Evolutionary conservation across 2,113 vertebrate genomes (phyloP).

Genomic region (Saguinus imperator): DNA sequence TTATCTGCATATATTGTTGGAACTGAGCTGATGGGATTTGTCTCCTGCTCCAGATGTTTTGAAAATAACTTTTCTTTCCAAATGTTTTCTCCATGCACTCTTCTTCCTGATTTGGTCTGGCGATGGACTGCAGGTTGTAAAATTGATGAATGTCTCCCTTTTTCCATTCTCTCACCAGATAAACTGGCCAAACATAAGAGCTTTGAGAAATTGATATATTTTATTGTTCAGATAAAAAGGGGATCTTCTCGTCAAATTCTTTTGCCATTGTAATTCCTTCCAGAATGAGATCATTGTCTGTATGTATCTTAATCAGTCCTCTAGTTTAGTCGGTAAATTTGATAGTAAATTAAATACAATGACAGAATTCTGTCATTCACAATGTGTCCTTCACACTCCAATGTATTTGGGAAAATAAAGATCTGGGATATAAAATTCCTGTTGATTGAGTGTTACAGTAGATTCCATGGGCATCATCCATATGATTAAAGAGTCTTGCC

Average conservation of each 20-base stretch:
- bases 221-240: slow-evolving; percentile 57
- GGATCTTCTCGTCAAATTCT: slow-evolving; percentile 46
- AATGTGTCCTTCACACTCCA: background rate
- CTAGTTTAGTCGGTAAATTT: slow-evolving; percentile 46
- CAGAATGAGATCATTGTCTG: slow-evolving; percentile 66
- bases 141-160: slow-evolving; percentile 36
- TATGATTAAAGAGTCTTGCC: slow-evolving; percentile 33
- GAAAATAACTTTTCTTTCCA: slow-evolving; percentile 47
- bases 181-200: slow-evolving; percentile 61
- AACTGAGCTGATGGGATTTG: background rate
- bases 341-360: slow-evolving; percentile 24
- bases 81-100: background rate
- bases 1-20: background rate
- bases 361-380: background rate
- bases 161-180: slow-evolving; percentile 50
- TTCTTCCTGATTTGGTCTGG: slow-evolving; percentile 40
- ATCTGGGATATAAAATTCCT: background rate
- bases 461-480: background rate
- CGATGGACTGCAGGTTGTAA: background rate
- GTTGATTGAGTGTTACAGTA: background rate
- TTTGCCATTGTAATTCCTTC: slow-evolving; percentile 55
- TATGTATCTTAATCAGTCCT: slow-evolving; percentile 62
- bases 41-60: slow-evolving; percentile 8
- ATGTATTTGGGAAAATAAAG: slow-evolving; percentile 24
- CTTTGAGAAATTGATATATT: slow-evolving; percentile 58